phyloP scores from a whole-genome alignment of 2,797 vertebrate genomes.

The Chaetodon trifasciatus region DNA sequence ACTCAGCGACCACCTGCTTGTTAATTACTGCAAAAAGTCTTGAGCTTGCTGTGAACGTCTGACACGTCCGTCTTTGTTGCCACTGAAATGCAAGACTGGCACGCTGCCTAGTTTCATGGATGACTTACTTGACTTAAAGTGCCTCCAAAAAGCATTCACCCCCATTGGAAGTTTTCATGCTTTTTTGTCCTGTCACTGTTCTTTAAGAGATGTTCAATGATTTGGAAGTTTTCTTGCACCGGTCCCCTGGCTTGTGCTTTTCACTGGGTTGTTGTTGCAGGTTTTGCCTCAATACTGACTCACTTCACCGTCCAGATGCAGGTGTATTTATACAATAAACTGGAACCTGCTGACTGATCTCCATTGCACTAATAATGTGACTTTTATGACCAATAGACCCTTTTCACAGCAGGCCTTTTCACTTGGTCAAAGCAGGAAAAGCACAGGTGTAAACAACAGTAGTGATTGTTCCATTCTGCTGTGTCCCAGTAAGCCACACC shows the following conservation, averaged over 20 bases:
- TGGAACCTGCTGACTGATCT: not conserved
- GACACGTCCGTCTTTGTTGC: not conserved
- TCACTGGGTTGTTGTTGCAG: not conserved
- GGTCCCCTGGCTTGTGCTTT: not conserved
- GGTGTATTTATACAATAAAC: not conserved
- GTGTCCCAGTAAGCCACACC: not conserved
- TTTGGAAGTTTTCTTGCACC: not conserved
- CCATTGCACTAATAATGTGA: not conserved
- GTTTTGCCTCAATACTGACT: not conserved
- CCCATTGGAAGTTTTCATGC: not conserved
- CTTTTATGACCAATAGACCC: not conserved
- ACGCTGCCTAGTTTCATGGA: not conserved
- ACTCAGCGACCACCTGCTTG: slow-evolving; percentile 39
- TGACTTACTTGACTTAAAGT: not conserved
- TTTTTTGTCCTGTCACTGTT: too few relatives aligned
- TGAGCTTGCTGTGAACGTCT: not conserved
- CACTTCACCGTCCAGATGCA: not conserved
- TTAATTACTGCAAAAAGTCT: slow-evolving; percentile 12
- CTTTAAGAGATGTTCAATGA: not conserved
- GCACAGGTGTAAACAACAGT: not conserved
- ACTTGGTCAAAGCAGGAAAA: not conserved
- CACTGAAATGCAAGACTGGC: slow-evolving; percentile 1
- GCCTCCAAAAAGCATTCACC: not conserved
- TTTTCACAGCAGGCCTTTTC: not conserved
- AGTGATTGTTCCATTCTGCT: not conserved